Conservation (phyloP, 1,140 invertebrate genomes). For the Drosophila murphyi region DNA sequence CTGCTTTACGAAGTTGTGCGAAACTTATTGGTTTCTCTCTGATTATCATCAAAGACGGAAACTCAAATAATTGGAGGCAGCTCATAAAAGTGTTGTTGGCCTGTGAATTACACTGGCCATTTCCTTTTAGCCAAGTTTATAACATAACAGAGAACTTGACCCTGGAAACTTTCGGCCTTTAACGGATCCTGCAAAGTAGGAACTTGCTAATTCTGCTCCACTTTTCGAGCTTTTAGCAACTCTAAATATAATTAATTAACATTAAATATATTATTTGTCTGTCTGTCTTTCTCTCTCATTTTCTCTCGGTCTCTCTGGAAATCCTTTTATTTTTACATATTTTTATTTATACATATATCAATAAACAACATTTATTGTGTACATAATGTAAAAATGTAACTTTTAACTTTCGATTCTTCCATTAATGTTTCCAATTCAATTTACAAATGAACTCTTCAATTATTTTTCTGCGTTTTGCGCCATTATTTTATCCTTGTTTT, state of each 20-base stretch:
- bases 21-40: conserved; percentile 60
- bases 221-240: neutral
- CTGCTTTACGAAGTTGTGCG: conserved; percentile 53
- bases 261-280: no score
- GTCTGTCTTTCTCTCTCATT: no score
- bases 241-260: neutral
- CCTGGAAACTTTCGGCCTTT: no score
- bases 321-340: no score
- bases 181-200: no score
- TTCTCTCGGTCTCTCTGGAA: no score
- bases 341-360: no score
- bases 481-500: conserved; percentile 4
- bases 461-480: neutral
- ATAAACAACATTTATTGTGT: no score
- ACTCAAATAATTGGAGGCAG: conserved; percentile 65
- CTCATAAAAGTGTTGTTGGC: conserved; percentile 38
- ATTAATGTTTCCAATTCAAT: neutral
- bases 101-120: conserved; percentile 39
- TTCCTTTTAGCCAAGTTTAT: conserved; percentile 28
- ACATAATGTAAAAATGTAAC: no score
- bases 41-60: conserved; percentile 68
- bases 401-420: no score
- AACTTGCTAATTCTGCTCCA: no score
- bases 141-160: neutral
- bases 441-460: neutral